Evolutionary conservation across 2,888 invertebrate species (phyloP).

Genomic region (Tetanocera ferruginea): DNA sequence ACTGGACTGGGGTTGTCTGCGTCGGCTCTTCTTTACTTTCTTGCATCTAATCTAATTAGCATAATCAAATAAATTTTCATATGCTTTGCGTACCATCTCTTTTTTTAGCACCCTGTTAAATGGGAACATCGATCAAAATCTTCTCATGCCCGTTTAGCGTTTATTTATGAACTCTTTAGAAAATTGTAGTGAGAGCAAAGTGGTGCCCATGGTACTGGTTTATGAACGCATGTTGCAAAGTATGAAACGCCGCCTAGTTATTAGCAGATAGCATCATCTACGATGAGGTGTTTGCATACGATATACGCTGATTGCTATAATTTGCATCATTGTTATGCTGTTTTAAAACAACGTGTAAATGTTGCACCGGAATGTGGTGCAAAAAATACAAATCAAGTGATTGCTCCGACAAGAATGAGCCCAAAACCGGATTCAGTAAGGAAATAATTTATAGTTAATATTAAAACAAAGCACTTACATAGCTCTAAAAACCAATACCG

Average conservation of each 20-base stretch:
- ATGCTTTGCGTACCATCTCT: neutral
- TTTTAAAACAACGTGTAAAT: neutral
- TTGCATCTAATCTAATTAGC: slow-evolving; percentile 21
- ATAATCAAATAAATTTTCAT: slow-evolving; percentile 32
- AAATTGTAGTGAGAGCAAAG: neutral
- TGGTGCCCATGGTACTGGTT: neutral
- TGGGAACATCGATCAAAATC: slow-evolving; percentile 13
- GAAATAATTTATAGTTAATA: too few species aligned
- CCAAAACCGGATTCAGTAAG: too few species aligned
- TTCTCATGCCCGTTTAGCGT: neutral
- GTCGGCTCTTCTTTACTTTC: neutral
- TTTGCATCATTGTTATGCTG: neutral
- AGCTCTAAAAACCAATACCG: too few species aligned
- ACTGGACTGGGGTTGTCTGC: neutral
- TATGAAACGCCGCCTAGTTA: too few species aligned
- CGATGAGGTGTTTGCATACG: too few species aligned
- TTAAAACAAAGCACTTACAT: too few species aligned
- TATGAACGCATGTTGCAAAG: too few species aligned
- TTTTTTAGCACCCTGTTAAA: neutral
- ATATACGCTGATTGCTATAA: neutral
- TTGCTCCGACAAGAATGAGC: too few species aligned
- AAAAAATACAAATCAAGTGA: neutral
- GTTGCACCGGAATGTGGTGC: neutral
- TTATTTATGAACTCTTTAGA: slow-evolving; percentile 24
- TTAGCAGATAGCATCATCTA: too few species aligned